Evolutionary conservation across 2,797 vertebrate genomes (phyloP).

Genomic region (Sarcophilus harrisii): DNA sequence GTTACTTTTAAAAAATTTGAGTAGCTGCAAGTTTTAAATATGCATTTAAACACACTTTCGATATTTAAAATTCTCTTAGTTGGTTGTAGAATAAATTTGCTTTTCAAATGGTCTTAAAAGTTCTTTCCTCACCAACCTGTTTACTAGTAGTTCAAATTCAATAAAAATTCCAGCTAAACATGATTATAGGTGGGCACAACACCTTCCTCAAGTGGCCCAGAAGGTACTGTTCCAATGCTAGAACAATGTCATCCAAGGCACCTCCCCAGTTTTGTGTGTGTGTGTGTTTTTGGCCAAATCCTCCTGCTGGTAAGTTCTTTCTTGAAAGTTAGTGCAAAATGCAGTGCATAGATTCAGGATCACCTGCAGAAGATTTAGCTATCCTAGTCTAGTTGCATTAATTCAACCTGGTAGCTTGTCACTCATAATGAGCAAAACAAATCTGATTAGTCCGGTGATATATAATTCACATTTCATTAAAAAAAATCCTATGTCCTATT

Average conservation of each 20-base stretch:
- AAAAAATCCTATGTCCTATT: constrained; percentile 27
- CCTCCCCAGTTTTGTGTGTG: background rate
- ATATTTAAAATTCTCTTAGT: background rate
- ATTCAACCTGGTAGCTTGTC: background rate
- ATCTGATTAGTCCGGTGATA: constrained; percentile 11
- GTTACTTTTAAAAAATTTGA: constrained; percentile 41
- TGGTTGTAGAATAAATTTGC: constrained; percentile 20
- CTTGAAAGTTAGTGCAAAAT: background rate
- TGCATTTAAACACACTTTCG: constrained; percentile 20
- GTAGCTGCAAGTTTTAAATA: constrained; percentile 32
- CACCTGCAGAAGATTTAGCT: background rate
- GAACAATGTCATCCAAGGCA: background rate
- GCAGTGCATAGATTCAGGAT: background rate
- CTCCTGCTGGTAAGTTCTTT: constrained; percentile 5
- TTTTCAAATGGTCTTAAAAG: background rate
- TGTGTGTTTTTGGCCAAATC: background rate
- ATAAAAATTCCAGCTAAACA: background rate
- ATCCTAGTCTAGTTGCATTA: constrained; percentile 1
- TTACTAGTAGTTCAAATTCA: background rate
- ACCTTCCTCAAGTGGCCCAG: background rate
- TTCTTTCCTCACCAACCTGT: background rate
- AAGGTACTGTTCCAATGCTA: background rate
- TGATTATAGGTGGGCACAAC: background rate
- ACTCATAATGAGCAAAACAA: background rate
- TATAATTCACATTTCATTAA: constrained; percentile 50